These are phyloP conservation scores for Acleris sparsana DNA, from an alignment of 2,888 invertebrate species.

Conservation along the genomic window DNA sequence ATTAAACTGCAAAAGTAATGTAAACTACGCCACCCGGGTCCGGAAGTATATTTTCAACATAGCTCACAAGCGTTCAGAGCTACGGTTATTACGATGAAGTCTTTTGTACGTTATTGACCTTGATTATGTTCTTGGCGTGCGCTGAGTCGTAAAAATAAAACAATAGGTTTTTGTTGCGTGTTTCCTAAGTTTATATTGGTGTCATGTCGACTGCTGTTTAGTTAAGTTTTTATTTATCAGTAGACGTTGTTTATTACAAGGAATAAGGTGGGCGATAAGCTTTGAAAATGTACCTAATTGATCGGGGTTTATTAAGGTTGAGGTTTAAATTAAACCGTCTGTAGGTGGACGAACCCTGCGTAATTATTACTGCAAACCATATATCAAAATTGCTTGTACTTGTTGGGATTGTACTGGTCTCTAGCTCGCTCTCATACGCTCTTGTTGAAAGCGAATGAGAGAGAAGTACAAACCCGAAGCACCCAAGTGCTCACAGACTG, in stretches of 20 bases:
- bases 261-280: not conserved
- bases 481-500: too few species aligned
- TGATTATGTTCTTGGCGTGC: conserved; percentile 36
- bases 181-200: conserved; percentile 33
- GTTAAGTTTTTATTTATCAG: conserved; percentile 20
- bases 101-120: conserved; percentile 35
- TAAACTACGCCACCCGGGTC: conserved; percentile 1
- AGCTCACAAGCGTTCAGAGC: conserved; percentile 1
- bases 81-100: conserved; percentile 25
- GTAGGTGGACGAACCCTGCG: too few species aligned
- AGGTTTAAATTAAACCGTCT: too few species aligned
- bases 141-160: conserved; percentile 33
- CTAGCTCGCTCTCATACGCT: too few species aligned
- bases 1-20: not conserved
- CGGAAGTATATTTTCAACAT: conserved; percentile 17
- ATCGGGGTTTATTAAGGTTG: too few species aligned
- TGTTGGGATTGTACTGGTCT: too few species aligned
- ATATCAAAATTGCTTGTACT: too few species aligned
- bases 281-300: not conserved
- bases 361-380: too few species aligned
- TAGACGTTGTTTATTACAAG: conserved; percentile 12
- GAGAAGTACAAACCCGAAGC: too few species aligned
- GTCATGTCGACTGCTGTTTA: conserved; percentile 33
- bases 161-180: conserved; percentile 38
- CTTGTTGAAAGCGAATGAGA: too few species aligned